Evolutionary conservation across 1,140 invertebrate species (phyloP), one percentile per base, ranked within the genome.

Genomic region (Pteromalus puparum): DNA sequence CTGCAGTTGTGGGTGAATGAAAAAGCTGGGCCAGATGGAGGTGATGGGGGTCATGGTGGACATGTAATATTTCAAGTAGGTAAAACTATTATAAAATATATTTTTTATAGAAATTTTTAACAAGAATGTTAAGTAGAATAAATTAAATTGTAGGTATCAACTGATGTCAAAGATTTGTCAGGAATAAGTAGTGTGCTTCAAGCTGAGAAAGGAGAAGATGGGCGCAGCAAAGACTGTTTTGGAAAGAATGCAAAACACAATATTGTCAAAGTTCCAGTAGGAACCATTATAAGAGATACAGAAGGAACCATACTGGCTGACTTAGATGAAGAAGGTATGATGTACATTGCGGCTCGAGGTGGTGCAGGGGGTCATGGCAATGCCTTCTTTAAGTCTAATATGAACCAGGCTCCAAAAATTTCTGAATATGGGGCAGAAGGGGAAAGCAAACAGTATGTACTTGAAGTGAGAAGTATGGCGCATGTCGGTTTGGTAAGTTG

Each of bases 311-410:
- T 97, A 85, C 91, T 99, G 5, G 95, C 95, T 38, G 96, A 98
- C 90, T 93, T 99, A 48, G 91, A 94, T 30, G 89, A 94, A 83
- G 93, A 95, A n/a, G 95, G 95, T 34, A 93, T 96, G 46, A 96
- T 98, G 94, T 99, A 99, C 93, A 94, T 99, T 28, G 98, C 97
- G 15, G 98, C 99, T 15, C 92, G 98, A 88, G 99, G 99, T 3
- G 99, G 99, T 34, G 96, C 97, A 1, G 99, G 99, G 9, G 99
- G 99, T 0, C 96, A 97, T 91, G 99, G 99, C 7, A 99, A 99
- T 93, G 94, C 96, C 81, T 99, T 97, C 93, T 99, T 99, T 91
- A 94, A 96, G 28, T 96, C 96, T 0, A 96, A 97, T 88, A 95
- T 95, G 26, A 94, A 97, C 86, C 96, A 98, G 90, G 94, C 96